Evolutionary conservation across 2,797 vertebrate genomes (phyloP), one percentile per base, ranked within the genome.

Genomic region (Gadopsis marmoratus): DNA sequence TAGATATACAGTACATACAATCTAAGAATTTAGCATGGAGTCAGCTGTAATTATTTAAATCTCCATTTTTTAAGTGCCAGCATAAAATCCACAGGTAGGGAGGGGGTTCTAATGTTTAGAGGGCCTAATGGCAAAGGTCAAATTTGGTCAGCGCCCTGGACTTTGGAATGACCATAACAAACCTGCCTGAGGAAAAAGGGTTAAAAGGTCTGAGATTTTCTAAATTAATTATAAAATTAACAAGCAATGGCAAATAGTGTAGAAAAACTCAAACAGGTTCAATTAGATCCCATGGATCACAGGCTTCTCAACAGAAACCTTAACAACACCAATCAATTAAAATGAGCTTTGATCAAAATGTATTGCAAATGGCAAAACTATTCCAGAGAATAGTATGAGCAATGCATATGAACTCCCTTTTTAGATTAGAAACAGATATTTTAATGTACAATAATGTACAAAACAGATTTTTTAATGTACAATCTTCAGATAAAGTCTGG

Each of bases 111-210:
- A 35, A 81, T 72, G 58, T 74, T 85, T 71, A 86, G 51, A 71
- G 71, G 55, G 26, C 43, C 45, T 79, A 59, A 74, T 68, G 47
- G 65, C 63, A 86, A 86, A 86, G 75, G 2, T 66, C 82, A 91
- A 83, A 87, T 92, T 84, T 88, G 79, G 41, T 78, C 83, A 83
- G 39, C 7, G 5, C 48, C 23, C 58, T 83, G 26, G 66, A 79
- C 51, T 70, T 47, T 79, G 76, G 69, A 85, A 87, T 80, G 82
- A 81, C 73, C 75, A 63, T 54, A 76, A 79, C 47, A 35, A 17
- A 0, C 45, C 45, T 81, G 82, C 82, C 82, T 79, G 48, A 68
- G 78, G 74, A 80, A 58, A 79, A 69, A n/a, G 8, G 67, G 26
- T 60, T 65, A 55, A 79, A 83, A 74, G 26, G 60, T 56, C 8